A percentile compares a stretch with the other conserved stretches of the same genome.
phyloP scores from a whole-genome alignment of 2,113 vertebrate genomes.

The Semicossyphus pulcher region DNA sequence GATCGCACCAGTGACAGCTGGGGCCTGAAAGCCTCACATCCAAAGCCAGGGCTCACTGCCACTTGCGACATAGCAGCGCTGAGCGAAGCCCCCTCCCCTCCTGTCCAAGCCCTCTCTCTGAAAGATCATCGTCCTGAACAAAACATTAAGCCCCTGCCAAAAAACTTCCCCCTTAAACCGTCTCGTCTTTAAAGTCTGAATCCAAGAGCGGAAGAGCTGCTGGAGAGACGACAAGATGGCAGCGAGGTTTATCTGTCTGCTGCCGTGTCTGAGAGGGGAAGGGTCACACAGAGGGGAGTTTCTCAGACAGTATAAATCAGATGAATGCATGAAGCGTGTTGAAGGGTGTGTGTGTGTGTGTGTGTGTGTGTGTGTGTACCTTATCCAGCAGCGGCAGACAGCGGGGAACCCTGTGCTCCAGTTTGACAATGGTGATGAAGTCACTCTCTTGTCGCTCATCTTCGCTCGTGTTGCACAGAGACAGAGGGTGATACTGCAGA shows the following conservation, averaged over 20 bases:
- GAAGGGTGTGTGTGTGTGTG: conserved; percentile 15
- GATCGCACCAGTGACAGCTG: conserved; percentile 81
- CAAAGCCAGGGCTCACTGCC: conserved; percentile 78
- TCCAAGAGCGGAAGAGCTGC: conserved; percentile 53
- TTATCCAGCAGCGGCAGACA: conserved; percentile 93
- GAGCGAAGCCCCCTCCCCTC: conserved; percentile 62
- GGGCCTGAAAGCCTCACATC: conserved; percentile 75
- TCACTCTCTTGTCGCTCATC: conserved; percentile 92
- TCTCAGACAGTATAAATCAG: conserved; percentile 30
- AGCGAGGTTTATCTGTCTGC: conserved; percentile 48
- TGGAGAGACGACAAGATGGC: conserved; percentile 48
- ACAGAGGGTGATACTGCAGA: conserved; percentile 94
- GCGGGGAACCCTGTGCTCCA: conserved; percentile 90
- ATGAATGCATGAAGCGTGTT: conserved; percentile 6
- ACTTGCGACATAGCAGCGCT: conserved; percentile 70
- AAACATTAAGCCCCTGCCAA: conserved; percentile 72
- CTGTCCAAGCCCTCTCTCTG: conserved; percentile 53
- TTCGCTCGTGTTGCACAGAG: conserved; percentile 97
- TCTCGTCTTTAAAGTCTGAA: conserved; percentile 58
- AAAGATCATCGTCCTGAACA: conserved; percentile 68
- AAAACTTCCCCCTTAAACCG: conserved; percentile 59
- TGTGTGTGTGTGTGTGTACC: conserved; percentile 78
- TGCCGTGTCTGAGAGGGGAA: conserved; percentile 30
- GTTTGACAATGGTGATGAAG: conserved; percentile 98
- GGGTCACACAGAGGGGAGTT: conserved; percentile 45